These are phyloP conservation scores for Lepetodrilus schrolli DNA, from an alignment of 2,888 invertebrate species.

Conservation along the genomic window DNA sequence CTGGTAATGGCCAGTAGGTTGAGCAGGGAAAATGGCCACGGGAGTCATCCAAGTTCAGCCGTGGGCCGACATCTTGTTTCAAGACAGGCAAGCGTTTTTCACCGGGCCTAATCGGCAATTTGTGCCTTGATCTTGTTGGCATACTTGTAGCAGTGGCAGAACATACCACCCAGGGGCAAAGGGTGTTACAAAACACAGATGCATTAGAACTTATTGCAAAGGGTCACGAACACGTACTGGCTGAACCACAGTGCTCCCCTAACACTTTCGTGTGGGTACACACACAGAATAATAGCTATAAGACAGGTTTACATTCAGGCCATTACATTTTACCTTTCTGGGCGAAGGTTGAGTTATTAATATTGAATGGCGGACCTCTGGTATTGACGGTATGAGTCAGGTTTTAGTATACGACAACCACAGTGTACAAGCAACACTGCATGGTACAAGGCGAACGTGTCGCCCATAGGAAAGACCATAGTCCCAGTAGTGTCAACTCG, in stretches of 20 bases:
- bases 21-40: background rate
- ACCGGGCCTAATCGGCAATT: conserved; percentile 23
- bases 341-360: background rate
- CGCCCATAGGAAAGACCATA: no score
- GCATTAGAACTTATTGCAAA: background rate
- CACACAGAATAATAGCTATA: background rate
- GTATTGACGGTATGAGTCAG: conserved; percentile 1
- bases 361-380: background rate
- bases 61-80: background rate
- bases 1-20: background rate
- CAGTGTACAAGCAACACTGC: background rate
- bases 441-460: background rate
- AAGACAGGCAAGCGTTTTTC: background rate
- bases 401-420: background rate
- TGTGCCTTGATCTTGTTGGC: conserved; percentile 19
- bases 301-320: background rate
- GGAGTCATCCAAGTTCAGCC: background rate
- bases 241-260: background rate
- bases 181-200: background rate
- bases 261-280: background rate
- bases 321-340: background rate
- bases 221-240: background rate
- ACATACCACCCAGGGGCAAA: conserved; percentile 2
- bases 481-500: conserved; percentile 5
- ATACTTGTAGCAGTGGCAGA: background rate